Conservation (phyloP, 1,140 invertebrate genomes). For the Nymphalis io region DNA sequence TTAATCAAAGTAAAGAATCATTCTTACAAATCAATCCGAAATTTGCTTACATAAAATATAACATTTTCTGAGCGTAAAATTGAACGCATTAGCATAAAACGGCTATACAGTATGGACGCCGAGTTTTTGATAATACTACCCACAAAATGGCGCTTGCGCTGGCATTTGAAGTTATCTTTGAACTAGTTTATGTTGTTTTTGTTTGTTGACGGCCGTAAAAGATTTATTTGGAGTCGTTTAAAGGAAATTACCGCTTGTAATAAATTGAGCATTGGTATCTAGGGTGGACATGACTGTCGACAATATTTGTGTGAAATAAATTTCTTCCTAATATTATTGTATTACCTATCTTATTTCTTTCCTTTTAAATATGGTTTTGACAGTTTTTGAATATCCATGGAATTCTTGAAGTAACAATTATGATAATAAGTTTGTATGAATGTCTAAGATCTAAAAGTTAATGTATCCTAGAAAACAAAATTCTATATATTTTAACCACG, state of each 20-base stretch:
- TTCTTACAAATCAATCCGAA: not conserved
- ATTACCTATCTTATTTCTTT: too few species aligned
- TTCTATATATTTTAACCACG: too few species aligned
- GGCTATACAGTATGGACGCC: not conserved
- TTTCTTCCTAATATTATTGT: too few species aligned
- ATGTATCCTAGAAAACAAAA: too few species aligned
- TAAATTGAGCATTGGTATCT: too few species aligned
- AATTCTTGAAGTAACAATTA: too few species aligned
- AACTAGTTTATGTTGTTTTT: not conserved
- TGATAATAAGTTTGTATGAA: too few species aligned
- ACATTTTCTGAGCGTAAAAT: not conserved
- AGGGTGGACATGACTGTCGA: too few species aligned
- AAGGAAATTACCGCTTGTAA: not conserved
- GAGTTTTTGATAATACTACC: not conserved
- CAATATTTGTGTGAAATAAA: too few species aligned
- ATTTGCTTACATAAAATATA: not conserved
- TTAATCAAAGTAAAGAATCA: not conserved
- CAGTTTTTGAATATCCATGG: too few species aligned
- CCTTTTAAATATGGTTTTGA: too few species aligned
- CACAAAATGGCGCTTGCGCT: not conserved
- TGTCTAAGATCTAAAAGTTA: too few species aligned
- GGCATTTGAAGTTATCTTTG: not conserved
- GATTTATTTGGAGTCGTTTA: not conserved
- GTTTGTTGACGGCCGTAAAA: slow-evolving; percentile 3
- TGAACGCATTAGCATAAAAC: slow-evolving; percentile 4